Base-by-base conservation (phyloP, 2,113 vertebrate species). In the Hydrochoerus hydrochaeris region DNA sequence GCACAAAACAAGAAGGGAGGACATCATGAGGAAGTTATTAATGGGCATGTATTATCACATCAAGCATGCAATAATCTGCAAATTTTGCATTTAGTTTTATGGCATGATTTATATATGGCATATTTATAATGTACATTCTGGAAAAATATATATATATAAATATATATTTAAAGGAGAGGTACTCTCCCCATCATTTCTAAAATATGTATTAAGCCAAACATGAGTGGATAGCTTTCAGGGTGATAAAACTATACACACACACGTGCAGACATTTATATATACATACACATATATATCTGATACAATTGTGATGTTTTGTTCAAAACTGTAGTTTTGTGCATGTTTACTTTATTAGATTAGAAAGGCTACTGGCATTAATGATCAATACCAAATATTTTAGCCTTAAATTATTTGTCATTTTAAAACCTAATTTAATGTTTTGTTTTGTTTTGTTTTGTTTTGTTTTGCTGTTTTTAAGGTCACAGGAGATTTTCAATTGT, bases 61-160 rank as follows among this genome's bases (percentile, higher is more conserved):
- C 99, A 97, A 98, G 99, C 99, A 99, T 99, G 99, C 99, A 98
- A 98, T 99, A 98, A 98, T 98, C 98, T 98, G 98, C 99, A 98
- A 95, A 73, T 98, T 98, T 97, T 98, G 98, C 99, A 98, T 99
- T 98, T 97, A 98, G 98, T 98, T 98, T 98, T 99, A 96, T 98
- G 99, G 99, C 99, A 99, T 99, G 99, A 98, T 99, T 99, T 99
- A 99, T 99, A 98, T 97, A 98, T 98, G 97, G 88, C 99, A 97
- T 98, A 99, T 98, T 99, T 99, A 98, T 98, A 98, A 98, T 98
- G 98, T 98, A 98, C 98, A 99, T 99, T 99, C 99, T 98, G 82
- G 92, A 98, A 98, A 98, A 98, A 97, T 30, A 35, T 67, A 96
- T 97, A 98, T 98, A 98, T 97, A 98, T 98, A 98, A 98, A 99